Evolutionary conservation across 2,113 vertebrate genomes (phyloP).

Genomic region (Macquaria australasica): DNA sequence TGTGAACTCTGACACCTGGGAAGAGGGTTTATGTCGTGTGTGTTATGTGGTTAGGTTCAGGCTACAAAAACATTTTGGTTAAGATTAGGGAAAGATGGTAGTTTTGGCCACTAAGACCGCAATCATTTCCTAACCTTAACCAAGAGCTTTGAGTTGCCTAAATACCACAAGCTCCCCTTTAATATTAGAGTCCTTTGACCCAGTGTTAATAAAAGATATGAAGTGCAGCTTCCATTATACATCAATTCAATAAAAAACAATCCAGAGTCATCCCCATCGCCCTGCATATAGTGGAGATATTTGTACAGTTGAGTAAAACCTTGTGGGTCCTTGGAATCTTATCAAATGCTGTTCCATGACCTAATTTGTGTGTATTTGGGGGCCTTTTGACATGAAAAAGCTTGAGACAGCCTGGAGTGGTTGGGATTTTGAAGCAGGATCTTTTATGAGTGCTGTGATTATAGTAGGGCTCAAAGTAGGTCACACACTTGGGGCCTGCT

Average conservation of each 20-base stretch:
- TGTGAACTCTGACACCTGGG: not conserved
- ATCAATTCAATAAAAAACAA: not conserved
- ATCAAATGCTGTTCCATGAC: not conserved
- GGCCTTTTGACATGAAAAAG: conserved; percentile 4
- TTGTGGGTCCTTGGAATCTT: not conserved
- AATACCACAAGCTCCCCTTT: not conserved
- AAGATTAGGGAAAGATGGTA: not conserved
- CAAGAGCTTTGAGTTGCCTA: not conserved
- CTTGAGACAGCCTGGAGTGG: conserved; percentile 30
- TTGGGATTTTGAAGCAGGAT: conserved; percentile 29
- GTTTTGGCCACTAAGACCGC: not conserved
- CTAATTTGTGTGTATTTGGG: conserved; percentile 1
- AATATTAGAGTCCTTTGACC: not conserved
- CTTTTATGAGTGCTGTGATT: conserved; percentile 59
- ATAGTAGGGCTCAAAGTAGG: conserved; percentile 65
- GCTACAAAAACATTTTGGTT: not conserved
- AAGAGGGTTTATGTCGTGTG: not conserved
- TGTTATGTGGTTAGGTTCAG: not conserved
- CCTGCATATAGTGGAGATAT: not conserved
- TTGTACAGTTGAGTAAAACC: not conserved
- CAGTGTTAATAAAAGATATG: not conserved
- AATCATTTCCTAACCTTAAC: not conserved
- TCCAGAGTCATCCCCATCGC: not conserved
- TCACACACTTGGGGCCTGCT: conserved; percentile 55
- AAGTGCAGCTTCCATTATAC: not conserved